Evolutionary conservation across 2,797 vertebrate genomes (phyloP).

Genomic region (Taenioides sp.): DNA sequence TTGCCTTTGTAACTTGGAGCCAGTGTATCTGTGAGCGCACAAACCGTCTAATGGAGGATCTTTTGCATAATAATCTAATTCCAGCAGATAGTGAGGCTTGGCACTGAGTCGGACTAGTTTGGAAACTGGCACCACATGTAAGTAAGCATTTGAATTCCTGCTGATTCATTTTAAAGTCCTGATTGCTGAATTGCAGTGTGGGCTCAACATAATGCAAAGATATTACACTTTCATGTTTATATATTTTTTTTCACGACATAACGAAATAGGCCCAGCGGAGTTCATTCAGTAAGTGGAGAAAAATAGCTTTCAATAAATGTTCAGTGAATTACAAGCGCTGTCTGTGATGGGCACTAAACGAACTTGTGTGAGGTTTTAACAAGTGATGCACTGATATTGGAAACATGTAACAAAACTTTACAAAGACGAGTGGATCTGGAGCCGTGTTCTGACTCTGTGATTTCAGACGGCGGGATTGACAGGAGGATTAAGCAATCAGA

Average conservation of each 20-base stretch:
- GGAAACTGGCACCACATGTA: constrained; percentile 4
- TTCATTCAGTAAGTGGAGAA: no score
- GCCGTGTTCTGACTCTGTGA: no score
- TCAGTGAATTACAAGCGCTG: no score
- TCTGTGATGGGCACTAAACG: no score
- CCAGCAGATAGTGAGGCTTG: constrained; percentile 6
- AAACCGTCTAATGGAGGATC: constrained; percentile 5
- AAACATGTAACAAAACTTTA: no score
- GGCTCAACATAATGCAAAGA: not conserved
- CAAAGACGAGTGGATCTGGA: no score
- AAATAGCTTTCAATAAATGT: no score
- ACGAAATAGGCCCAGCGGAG: no score
- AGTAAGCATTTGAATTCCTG: not conserved
- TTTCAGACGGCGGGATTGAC: no score
- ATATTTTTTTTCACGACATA: no score
- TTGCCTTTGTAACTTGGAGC: constrained; percentile 5
- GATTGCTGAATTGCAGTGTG: not conserved
- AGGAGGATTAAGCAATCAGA: no score
- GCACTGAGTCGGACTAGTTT: not conserved
- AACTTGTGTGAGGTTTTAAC: not conserved
- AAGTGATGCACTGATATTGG: no score
- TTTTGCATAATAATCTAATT: constrained; percentile 15
- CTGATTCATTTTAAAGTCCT: not conserved
- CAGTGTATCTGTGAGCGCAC: constrained; percentile 1
- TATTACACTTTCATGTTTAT: not conserved